Evolutionary conservation across 2,888 invertebrate genomes (phyloP).

Genomic region (Pilophorus perplexus): DNA sequence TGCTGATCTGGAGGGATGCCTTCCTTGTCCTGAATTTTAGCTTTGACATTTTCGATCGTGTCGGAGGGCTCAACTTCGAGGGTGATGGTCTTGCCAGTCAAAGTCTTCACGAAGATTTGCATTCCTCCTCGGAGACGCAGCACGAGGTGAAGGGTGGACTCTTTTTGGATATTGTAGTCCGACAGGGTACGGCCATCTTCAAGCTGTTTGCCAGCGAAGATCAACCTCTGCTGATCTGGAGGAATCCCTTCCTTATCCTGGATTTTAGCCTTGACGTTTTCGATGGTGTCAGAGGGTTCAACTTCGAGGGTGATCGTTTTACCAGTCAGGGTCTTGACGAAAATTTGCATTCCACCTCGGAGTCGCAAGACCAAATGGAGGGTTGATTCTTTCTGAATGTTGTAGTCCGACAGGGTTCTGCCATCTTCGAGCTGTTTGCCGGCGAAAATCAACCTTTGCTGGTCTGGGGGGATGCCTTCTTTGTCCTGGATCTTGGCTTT

Average conservation of each 20-base stretch:
- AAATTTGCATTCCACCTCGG: conserved; percentile 58
- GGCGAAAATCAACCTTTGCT: conserved; percentile 60
- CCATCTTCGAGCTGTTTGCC: conserved; percentile 64
- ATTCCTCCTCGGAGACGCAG: conserved; percentile 58
- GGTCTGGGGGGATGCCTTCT: conserved; percentile 54
- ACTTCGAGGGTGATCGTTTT: conserved; percentile 54
- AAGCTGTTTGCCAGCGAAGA: conserved; percentile 62
- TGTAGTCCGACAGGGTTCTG: conserved; percentile 58
- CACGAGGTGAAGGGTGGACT: conserved; percentile 59
- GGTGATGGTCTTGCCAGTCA: conserved; percentile 57
- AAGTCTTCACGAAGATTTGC: conserved; percentile 60
- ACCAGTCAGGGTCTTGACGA: conserved; percentile 56
- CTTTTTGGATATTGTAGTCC: conserved; percentile 65
- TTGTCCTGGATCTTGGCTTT: conserved; percentile 56
- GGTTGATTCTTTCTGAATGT: conserved; percentile 57
- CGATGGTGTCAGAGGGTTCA: conserved; percentile 38
- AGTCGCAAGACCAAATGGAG: conserved; percentile 44
- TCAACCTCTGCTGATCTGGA: conserved; percentile 55
- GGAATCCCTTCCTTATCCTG: conserved; percentile 61
- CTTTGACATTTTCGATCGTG: conserved; percentile 63
- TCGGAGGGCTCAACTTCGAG: conserved; percentile 60
- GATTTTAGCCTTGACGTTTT: conserved; percentile 37
- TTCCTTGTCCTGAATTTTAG: conserved; percentile 55
- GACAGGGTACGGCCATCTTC: conserved; percentile 62
- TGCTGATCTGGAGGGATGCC: conserved; percentile 53